A percentile compares a stretch with the other conserved stretches of the same genome.
Evolutionary conservation across 2,113 vertebrate species (phyloP).

Genomic region (Microcebus jonahi): DNA sequence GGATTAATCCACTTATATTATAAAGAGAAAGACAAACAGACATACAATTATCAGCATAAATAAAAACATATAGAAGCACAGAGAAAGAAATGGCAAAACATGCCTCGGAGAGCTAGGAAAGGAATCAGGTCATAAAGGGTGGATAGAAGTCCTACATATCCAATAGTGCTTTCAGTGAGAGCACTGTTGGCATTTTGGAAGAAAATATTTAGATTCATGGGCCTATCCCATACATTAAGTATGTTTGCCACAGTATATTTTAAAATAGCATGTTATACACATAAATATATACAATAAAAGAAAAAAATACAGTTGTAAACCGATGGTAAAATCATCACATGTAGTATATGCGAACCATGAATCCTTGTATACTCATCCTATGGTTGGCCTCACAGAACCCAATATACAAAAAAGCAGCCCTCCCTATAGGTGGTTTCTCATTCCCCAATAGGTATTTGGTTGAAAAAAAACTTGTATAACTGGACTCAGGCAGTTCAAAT

Average conservation of each 20-base stretch:
- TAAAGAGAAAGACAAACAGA: background rate
- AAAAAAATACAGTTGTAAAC: too few species aligned
- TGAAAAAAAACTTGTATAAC: background rate
- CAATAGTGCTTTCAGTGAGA: background rate
- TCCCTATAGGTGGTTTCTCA: too few species aligned
- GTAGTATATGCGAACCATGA: too few species aligned
- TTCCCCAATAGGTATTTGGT: background rate
- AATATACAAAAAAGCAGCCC: too few species aligned
- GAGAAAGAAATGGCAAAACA: constrained; percentile 4
- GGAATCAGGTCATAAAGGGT: background rate
- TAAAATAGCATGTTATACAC: too few species aligned
- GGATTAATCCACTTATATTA: background rate
- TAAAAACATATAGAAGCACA: background rate
- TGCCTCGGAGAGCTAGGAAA: background rate
- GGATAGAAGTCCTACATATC: background rate
- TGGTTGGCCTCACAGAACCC: too few species aligned
- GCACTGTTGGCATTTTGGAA: background rate
- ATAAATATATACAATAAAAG: too few species aligned
- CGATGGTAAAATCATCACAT: too few species aligned
- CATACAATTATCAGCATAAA: background rate
- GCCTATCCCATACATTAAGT: background rate
- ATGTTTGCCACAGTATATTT: background rate
- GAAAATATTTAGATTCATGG: background rate
- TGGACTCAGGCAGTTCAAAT: background rate
- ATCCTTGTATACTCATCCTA: too few species aligned